Evolutionary conservation across 2,888 invertebrate species (phyloP).

Genomic region (Mythimna loreyi): DNA sequence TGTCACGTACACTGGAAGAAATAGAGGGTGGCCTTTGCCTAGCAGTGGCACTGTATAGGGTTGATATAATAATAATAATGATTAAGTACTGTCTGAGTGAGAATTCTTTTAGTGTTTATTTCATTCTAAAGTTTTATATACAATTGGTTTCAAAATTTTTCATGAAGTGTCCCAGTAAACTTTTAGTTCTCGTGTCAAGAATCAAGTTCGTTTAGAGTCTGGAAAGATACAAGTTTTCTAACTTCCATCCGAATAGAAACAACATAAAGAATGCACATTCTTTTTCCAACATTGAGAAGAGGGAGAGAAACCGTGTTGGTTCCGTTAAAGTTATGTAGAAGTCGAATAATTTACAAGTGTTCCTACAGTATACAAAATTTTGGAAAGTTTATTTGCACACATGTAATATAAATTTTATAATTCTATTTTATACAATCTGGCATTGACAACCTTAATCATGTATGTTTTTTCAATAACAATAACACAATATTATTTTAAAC

Average conservation of each 20-base stretch:
- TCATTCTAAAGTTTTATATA: neutral
- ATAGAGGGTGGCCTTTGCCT: too few species aligned
- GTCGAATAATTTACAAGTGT: neutral
- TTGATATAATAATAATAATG: neutral
- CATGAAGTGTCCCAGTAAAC: neutral
- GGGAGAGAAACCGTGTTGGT: neutral
- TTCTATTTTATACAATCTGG: too few species aligned
- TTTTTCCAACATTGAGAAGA: neutral
- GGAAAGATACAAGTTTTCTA: conserved; percentile 4
- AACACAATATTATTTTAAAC: too few species aligned
- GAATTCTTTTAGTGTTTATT: neutral
- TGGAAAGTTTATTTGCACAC: neutral
- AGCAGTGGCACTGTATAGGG: too few species aligned
- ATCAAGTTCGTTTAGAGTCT: neutral
- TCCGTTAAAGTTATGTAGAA: neutral
- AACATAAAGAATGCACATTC: conserved; percentile 4
- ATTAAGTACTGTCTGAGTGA: neutral
- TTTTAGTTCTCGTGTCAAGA: neutral
- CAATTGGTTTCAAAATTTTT: neutral
- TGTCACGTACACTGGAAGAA: too few species aligned
- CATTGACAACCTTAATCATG: too few species aligned
- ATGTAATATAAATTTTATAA: neutral
- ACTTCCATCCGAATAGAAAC: conserved; percentile 1
- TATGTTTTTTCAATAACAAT: too few species aligned
- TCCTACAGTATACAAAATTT: neutral